Evolutionary conservation across 2,113 vertebrate genomes (phyloP), one percentile per base, ranked within the genome.

Genomic region (Empidonax traillii): DNA sequence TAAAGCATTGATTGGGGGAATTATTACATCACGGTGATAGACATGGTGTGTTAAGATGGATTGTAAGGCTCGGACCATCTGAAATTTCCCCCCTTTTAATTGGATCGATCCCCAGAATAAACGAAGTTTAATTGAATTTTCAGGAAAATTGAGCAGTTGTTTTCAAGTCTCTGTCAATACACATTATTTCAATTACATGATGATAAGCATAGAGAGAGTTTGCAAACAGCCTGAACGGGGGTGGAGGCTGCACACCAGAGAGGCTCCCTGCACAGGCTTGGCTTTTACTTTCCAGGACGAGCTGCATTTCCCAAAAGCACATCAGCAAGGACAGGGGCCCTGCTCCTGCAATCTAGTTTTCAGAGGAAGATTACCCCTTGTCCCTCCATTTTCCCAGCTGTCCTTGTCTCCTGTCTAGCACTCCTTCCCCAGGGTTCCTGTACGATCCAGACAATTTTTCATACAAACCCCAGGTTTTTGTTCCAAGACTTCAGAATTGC

Each of bases 41-140:
- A 98, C 97, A 98, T 96, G 96, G 98, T 97, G 97, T 97, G 98
- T 98, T 97, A 98, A 98, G 99, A 99, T 98, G 98, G 98, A 99
- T 98, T 97, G 97, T 97, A 93, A 97, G 98, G 98, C 98, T 97
- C n/a, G 80, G 98, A 97, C 97, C 97, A 97, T 97, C 97, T 97
- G 96, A 98, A 98, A 97, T 97, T 97, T 97, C 90, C 97, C 97
- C 97, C 97, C 97, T 99, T 98, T 98, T 98, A 97, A 97, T 97
- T 98, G 98, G 98, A 99, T 99, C 97, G 98, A 99, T 99, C 98
- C 97, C 96, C 96, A 98, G 98, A 99, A 99, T 99, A 99, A 99
- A 99, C 98, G 98, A 99, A 99, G 98, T 99, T 99, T 99, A 99
- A 99, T 99, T 99, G 98, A 99, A 99, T 99, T 98, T 98, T 98